Base-by-base conservation (phyloP, 2,888 invertebrate species). In the Synergus itoensis region DNA sequence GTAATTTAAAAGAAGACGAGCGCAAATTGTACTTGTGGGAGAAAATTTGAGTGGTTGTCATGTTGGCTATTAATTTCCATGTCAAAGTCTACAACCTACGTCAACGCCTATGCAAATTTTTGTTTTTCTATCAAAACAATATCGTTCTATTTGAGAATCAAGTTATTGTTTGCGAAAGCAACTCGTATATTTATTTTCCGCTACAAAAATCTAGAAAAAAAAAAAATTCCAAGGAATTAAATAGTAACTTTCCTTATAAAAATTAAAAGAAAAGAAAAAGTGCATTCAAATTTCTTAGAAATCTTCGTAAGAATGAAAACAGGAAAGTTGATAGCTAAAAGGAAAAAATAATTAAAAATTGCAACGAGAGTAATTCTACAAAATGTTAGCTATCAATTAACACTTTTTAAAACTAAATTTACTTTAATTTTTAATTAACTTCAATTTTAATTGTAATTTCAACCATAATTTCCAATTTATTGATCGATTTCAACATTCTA, bases 11-110 rank as follows among this genome's bases (percentile, higher is more conserved):
- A 60, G 0, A 11, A 21, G 57, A 57, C 57, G 18, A 57, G 57
- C 2, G 57, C 12, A 60, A 21, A 60, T 60, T 21, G 60, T 60
- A 3, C 0, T 60, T 60, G 21, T 11, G 60, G 11, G 21, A 21
- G 21, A 21, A 57, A 21, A 4, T 60, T 60, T 9, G 12, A 60
- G 11, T 21, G 21, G 11, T 12, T 60, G 11, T 14, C 21, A 21
- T 60, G 60, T 5, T 60, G 1, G 60, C 60, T 60, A 62, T 62
- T 62, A 21, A 62, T 62, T 62, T 1, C 12, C 60, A 12, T 62
- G 21, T 62, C 12, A 60, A 12, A 21, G 60, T 28, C 60, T 14
- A 62, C 60, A 62, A 62, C 60, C 60, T 62, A 62, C 60, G 60
- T 62, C 21, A 11, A 28, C 21, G 60, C 28, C 21, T 62, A 62